phyloP scores from a whole-genome alignment of 1,140 invertebrate genomes.

The Drosophila mayri region DNA sequence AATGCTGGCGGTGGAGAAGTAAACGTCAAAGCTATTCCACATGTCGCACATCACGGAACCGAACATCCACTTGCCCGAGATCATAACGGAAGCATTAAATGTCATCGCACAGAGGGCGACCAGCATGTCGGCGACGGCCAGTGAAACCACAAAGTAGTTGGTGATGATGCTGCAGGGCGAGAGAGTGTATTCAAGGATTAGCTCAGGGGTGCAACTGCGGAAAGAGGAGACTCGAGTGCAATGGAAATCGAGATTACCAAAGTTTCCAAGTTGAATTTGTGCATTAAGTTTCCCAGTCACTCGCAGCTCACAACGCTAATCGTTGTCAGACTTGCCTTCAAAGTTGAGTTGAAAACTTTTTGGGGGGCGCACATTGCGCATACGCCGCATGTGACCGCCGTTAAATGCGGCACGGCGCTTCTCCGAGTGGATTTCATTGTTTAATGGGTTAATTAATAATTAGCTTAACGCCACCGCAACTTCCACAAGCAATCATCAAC shows the following conservation, averaged over 20 bases:
- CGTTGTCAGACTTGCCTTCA: conserved; percentile 9
- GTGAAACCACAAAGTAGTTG: conserved; percentile 97
- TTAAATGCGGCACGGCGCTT: conserved; percentile 32
- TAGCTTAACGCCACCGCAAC: conserved; percentile 56
- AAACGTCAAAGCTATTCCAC: conserved; percentile 98
- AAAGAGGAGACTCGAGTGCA: conserved; percentile 10
- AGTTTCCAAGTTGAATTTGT: conserved; percentile 42
- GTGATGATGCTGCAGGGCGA: conserved; percentile 89
- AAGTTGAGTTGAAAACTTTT: conserved; percentile 25
- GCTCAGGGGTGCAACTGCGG: not conserved
- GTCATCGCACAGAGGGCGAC: conserved; percentile 97
- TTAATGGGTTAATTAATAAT: conserved; percentile 79
- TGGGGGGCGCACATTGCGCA: conserved; percentile 43
- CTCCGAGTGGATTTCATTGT: conserved; percentile 63
- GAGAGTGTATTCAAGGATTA: conserved; percentile 1
- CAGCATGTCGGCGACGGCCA: conserved; percentile 96
- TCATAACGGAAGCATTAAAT: conserved; percentile 95
- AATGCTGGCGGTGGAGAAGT: conserved; percentile 95
- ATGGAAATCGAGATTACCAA: conserved; percentile 8
- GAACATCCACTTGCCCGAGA: conserved; percentile 94
- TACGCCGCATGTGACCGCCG: conserved; percentile 54
- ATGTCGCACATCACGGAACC: conserved; percentile 96
- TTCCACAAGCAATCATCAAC: conserved; percentile 53
- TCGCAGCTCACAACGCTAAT: conserved; percentile 22
- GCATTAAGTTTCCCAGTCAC: conserved; percentile 34